phyloP scores from a whole-genome alignment of 2,888 invertebrate genomes.

The Tiliacea aurago region DNA sequence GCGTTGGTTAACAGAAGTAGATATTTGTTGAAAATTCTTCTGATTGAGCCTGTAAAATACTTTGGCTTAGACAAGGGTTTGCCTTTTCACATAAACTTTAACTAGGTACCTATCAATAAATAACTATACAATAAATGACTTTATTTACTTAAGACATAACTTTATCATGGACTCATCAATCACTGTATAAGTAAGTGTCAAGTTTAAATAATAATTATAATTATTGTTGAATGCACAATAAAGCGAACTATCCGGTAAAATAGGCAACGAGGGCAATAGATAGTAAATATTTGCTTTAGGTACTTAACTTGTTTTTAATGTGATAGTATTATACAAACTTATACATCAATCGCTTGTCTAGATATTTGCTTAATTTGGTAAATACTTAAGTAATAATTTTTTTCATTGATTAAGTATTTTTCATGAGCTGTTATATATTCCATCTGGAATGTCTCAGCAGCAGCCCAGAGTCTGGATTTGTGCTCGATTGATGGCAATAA shows the following conservation, averaged over 20 bases:
- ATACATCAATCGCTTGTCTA: neutral
- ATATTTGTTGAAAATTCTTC: neutral
- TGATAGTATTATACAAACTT: neutral
- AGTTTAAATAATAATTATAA: slow-evolving; percentile 21
- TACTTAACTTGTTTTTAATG: slow-evolving; percentile 13
- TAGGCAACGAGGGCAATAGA: slow-evolving; percentile 47
- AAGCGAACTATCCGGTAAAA: slow-evolving; percentile 25
- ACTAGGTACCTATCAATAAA: no score
- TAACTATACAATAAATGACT: neutral
- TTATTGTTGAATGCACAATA: neutral
- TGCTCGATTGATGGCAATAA: no score
- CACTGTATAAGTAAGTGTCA: neutral
- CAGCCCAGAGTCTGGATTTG: neutral
- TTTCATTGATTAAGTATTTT: no score
- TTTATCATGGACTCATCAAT: neutral
- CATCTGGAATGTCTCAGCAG: neutral
- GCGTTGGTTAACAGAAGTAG: neutral
- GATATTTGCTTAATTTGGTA: neutral
- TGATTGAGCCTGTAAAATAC: neutral
- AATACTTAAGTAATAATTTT: neutral
- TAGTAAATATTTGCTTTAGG: slow-evolving; percentile 14
- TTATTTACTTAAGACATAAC: neutral
- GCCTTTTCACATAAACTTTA: neutral
- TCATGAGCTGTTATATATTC: neutral
- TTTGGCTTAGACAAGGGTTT: neutral